A percentile compares a stretch with the other conserved stretches of the same genome.
These are phyloP conservation scores for Coracias cyanogaster DNA, from an alignment of 2,797 vertebrate species.

Conservation along the genomic window DNA sequence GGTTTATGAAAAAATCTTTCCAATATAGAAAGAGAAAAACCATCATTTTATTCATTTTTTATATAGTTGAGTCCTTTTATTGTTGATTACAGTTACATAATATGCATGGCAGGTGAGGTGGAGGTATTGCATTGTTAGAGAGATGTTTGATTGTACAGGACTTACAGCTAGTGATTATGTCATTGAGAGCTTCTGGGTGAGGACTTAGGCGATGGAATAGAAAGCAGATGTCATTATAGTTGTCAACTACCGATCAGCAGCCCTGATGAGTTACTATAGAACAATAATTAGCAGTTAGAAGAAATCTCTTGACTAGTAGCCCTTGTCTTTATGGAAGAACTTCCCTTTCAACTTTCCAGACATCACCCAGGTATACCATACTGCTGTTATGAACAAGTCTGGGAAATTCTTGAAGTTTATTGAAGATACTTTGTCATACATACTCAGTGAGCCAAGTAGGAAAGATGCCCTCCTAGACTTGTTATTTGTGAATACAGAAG, in stretches of 20 bases:
- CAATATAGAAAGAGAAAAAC: background rate
- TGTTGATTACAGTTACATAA: background rate
- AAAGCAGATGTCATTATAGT: background rate
- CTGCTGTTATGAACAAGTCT: background rate
- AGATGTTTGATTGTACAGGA: background rate
- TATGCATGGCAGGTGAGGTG: background rate
- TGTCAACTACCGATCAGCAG: accelerated
- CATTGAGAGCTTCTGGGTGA: background rate
- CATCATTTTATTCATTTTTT: background rate
- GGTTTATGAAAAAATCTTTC: background rate
- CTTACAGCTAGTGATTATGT: background rate
- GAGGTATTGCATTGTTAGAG: background rate
- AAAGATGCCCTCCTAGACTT: background rate
- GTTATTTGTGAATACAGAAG: background rate
- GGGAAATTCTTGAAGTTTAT: background rate
- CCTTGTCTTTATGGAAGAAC: background rate
- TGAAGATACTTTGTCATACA: background rate
- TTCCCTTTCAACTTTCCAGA: background rate
- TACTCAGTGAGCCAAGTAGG: background rate
- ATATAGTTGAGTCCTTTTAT: background rate
- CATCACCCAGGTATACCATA: background rate
- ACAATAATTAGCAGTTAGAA: background rate
- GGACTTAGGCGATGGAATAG: background rate
- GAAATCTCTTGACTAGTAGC: background rate
- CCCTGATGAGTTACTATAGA: background rate